These are phyloP conservation scores for Corynorhinus townsendii DNA, from an alignment of 2,113 vertebrate genomes.

Conservation along the genomic window DNA sequence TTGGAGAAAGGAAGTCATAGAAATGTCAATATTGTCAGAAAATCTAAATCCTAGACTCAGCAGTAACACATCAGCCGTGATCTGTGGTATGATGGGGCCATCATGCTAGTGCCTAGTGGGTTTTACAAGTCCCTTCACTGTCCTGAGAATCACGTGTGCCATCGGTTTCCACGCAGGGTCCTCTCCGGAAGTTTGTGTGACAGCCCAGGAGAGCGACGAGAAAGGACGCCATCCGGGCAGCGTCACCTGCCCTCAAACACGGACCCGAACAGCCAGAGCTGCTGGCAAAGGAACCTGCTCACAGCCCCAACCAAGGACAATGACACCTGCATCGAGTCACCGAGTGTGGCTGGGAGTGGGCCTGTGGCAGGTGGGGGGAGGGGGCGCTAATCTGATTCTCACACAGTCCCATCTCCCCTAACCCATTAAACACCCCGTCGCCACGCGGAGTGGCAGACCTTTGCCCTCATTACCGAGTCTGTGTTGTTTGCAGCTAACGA, in stretches of 20 bases:
- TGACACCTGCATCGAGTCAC: neutral
- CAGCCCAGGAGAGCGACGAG: neutral
- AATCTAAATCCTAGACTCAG: neutral
- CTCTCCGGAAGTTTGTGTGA: neutral
- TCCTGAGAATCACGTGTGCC: neutral
- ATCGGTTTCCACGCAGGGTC: neutral
- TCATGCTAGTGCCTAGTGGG: fast-evolving
- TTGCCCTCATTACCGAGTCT: slow-evolving; percentile 75
- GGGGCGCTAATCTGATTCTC: neutral
- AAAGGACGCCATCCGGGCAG: fast-evolving
- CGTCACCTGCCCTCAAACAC: neutral
- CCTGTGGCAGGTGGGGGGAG: too few relatives aligned
- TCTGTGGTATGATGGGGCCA: fast-evolving
- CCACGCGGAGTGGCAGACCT: slow-evolving; percentile 41
- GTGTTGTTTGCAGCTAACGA: slow-evolving; percentile 77
- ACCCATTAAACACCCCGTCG: slow-evolving; percentile 15
- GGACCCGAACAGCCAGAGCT: neutral
- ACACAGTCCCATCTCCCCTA: neutral
- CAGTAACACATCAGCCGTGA: neutral
- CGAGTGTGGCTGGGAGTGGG: too few relatives aligned
- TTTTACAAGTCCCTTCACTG: neutral
- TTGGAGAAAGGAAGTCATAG: neutral
- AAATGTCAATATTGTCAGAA: neutral
- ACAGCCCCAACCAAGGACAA: neutral
- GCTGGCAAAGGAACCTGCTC: neutral